These are phyloP conservation scores for Pseudotriccus pelzelni DNA, from an alignment of 2,797 vertebrate genomes.

Conservation along the genomic window DNA sequence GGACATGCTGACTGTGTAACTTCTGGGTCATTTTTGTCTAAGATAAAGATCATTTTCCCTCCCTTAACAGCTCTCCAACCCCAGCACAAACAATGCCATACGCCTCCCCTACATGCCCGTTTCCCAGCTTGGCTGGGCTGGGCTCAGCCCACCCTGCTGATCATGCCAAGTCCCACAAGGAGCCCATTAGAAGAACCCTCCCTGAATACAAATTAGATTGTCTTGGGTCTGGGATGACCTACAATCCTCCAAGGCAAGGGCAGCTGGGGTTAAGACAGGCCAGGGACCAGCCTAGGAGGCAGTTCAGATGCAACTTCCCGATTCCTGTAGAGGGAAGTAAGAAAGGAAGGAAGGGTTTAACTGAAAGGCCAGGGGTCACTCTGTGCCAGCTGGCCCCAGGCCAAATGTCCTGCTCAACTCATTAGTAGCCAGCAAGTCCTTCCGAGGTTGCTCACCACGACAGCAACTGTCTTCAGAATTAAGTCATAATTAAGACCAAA, in stretches of 20 bases:
- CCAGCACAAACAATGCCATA: neutral
- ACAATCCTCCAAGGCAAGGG: neutral
- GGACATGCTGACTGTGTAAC: fast-evolving
- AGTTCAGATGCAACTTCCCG: neutral
- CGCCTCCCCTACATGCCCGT: fast-evolving
- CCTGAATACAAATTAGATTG: neutral
- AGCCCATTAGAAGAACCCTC: neutral
- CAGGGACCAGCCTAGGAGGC: neutral
- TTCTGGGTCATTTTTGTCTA: neutral
- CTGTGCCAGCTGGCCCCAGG: neutral
- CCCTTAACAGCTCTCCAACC: neutral
- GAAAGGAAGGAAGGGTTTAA: neutral
- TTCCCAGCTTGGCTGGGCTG: neutral
- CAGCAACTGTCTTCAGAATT: neutral
- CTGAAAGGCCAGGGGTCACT: neutral
- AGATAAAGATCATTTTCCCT: neutral
- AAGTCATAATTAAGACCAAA: neutral
- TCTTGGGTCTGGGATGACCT: neutral
- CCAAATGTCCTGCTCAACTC: neutral
- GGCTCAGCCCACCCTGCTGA: neutral
- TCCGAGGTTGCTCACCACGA: neutral
- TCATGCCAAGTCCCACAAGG: neutral
- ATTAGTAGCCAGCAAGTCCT: neutral
- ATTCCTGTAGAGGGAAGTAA: neutral
- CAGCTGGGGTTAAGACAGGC: neutral